A percentile compares a stretch with the other conserved stretches of the same genome.
Evolutionary conservation across 2,797 vertebrate species (phyloP).

Genomic region (Poeciliopsis paucimaculata): DNA sequence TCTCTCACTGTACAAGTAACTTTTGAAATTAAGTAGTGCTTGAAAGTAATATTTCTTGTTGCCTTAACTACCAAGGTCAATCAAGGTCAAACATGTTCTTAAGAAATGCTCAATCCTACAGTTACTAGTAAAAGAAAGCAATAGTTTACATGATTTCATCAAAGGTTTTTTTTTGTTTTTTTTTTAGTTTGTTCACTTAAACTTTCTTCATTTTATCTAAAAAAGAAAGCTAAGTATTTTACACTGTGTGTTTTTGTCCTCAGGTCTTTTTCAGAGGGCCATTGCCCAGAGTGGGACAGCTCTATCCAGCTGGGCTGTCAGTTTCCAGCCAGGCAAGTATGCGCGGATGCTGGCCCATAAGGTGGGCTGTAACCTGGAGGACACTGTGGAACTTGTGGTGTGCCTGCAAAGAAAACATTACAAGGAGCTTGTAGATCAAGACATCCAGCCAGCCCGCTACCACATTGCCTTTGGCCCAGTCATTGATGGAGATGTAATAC

Average conservation of each 20-base stretch:
- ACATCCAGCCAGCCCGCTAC: slow-evolving; percentile 97
- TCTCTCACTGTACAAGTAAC: neutral
- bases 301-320: slow-evolving; percentile 98
- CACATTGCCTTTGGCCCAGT: slow-evolving; percentile 99
- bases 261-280: slow-evolving; percentile 98
- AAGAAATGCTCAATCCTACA: neutral
- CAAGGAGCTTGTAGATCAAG: slow-evolving; percentile 98
- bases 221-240: neutral
- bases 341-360: slow-evolving; percentile 96
- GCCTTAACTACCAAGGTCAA: too few relatives aligned
- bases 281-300: slow-evolving; percentile 98
- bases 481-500: slow-evolving; percentile 98
- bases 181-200: neutral
- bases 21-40: too few relatives aligned
- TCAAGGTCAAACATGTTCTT: neutral
- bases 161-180: neutral
- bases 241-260: slow-evolving; percentile 7
- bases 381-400: slow-evolving; percentile 94
- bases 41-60: too few relatives aligned
- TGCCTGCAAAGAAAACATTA: slow-evolving; percentile 98
- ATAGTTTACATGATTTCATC: neutral
- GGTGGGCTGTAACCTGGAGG: slow-evolving; percentile 96
- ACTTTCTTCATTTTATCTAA: neutral
- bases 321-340: slow-evolving; percentile 98
- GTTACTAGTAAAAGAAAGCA: neutral